Base-by-base conservation (phyloP, 2,113 vertebrate species). In the Mugil cephalus region DNA sequence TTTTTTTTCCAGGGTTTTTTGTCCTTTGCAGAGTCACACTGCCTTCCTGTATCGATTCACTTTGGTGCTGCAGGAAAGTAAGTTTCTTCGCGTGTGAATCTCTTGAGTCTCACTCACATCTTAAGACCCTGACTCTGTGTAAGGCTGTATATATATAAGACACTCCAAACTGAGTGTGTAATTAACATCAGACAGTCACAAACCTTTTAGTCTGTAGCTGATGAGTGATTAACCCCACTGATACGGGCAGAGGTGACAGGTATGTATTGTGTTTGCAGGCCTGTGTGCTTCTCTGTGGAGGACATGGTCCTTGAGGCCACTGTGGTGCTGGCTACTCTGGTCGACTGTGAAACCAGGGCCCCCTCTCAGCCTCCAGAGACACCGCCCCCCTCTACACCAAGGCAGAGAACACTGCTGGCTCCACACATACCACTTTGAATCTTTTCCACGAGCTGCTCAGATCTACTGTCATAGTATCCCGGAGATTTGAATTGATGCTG, bases 301-400 rank as follows among this genome's bases (percentile, higher is more conserved):
- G 95, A 96, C 11, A 68, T 91, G 88, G 62, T 95, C n/a, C 72
- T 98, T 80, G 96, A 98, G 83, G 96, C 94, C 69, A 92, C 82
- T 72, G 94, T 99, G 48, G 92, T 97, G 74, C 84, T 98, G 90
- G 95, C 97, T 3, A 99, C 96, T 0, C 75, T 97, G 66, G 85
- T 70, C 0, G 94, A 95, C 36, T 18, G 74, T 15, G 87, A 89
- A 45, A 87, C 85, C 62, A 67, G 53, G 18, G n/a, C 10, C 1
- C 74, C 79, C 8, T 91, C 93, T 58, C 93, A 89, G 69, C 64
- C 55, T 12, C 1, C 47, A 40, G 46, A 45, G 45, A 42, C 55
- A 36, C 70, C 40, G 30, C 51, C 10, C 21, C 36, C 48, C 0
- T 8, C 58, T 17, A 5, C 71, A 68, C 69, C 18, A 12, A 87